Percentiles rank a stretch among this genome's conserved stretches.
Evolutionary conservation across 2,797 vertebrate species (phyloP).

Genomic region (Limosa lapponica): DNA sequence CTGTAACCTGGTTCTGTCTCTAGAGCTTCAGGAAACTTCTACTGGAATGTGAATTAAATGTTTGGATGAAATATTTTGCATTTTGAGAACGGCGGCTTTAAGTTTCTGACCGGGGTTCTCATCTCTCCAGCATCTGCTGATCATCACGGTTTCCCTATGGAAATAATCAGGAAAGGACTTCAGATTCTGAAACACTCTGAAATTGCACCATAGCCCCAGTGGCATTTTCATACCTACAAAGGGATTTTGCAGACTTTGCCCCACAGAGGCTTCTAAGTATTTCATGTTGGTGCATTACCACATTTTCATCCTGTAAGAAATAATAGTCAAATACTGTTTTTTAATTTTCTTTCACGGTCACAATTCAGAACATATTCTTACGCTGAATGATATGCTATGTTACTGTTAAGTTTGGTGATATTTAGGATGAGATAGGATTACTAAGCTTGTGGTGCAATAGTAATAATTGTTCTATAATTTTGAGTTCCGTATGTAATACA

Average conservation of each 20-base stretch:
- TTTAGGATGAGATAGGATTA: neutral
- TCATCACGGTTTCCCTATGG: fast-evolving
- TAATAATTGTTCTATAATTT: neutral
- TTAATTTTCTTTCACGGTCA: neutral
- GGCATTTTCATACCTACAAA: neutral
- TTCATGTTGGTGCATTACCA: neutral
- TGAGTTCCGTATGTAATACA: neutral
- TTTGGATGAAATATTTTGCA: neutral
- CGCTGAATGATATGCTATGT: neutral
- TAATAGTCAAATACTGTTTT: neutral
- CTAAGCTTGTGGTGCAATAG: neutral
- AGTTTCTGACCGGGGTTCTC: neutral
- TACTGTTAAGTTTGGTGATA: neutral
- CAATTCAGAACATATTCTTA: no score
- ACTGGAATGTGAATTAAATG: neutral
- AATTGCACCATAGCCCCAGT: neutral
- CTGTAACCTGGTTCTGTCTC: neutral
- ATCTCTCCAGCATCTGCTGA: neutral
- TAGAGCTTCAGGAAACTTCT: neutral
- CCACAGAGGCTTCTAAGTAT: neutral
- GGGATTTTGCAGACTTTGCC: neutral
- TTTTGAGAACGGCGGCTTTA: neutral
- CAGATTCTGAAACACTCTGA: neutral
- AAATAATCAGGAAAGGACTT: neutral
- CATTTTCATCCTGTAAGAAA: neutral